These are phyloP conservation scores for Callyntrura guangdongensis DNA, from an alignment of 2,888 invertebrate genomes.

Conservation along the genomic window DNA sequence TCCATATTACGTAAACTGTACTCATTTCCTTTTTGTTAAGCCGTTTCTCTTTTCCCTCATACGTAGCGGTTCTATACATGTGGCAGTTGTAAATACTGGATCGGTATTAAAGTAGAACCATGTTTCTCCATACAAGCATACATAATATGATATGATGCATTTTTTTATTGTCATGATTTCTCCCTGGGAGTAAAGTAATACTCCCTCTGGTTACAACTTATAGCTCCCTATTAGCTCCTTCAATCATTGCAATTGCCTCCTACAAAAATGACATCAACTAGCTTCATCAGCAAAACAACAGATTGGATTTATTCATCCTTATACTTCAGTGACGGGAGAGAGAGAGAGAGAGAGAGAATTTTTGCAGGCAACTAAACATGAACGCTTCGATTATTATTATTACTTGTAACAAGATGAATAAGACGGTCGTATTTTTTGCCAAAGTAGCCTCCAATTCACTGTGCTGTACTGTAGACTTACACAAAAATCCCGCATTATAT, in stretches of 20 bases:
- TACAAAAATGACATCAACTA: conserved; percentile 59
- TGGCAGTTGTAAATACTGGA: conserved; percentile 21
- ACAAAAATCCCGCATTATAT: background rate
- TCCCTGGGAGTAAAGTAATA: conserved; percentile 69
- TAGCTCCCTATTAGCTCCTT: conserved; percentile 58
- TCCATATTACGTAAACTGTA: background rate
- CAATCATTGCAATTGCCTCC: conserved; percentile 63
- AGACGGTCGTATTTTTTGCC: conserved; percentile 45
- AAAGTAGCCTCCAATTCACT: conserved; percentile 3
- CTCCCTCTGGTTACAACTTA: conserved; percentile 67
- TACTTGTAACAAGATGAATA: conserved; percentile 45
- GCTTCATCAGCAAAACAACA: conserved; percentile 70
- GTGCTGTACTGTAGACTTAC: background rate
- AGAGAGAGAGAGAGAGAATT: conserved; percentile 1
- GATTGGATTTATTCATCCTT: conserved; percentile 47
- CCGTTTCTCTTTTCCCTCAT: background rate
- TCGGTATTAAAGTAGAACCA: conserved; percentile 31
- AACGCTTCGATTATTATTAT: conserved; percentile 62
- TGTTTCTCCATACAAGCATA: conserved; percentile 65
- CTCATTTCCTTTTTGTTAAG: background rate
- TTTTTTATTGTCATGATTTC: conserved; percentile 64
- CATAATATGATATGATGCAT: conserved; percentile 60
- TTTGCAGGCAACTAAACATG: conserved; percentile 64
- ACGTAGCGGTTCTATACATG: conserved; percentile 6
- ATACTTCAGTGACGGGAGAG: conserved; percentile 25